phyloP scores from a whole-genome alignment of 2,888 invertebrate species.

The Cordylochernes scorpioides region DNA sequence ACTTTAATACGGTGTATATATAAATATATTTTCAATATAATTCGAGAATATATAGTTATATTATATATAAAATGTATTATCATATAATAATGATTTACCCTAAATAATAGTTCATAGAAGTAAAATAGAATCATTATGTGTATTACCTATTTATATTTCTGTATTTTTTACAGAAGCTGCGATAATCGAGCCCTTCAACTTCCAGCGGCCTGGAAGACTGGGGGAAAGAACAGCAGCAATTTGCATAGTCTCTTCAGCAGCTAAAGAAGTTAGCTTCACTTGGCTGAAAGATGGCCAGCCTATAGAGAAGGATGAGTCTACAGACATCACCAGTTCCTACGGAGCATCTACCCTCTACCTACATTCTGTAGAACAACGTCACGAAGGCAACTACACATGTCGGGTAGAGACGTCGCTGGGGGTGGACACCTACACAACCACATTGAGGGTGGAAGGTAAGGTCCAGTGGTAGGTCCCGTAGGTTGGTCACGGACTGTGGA shows the following conservation, averaged over 20 bases:
- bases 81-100: too few relatives aligned
- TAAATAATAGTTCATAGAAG: too few relatives aligned
- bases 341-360: neutral
- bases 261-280: neutral
- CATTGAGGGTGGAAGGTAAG: constrained; percentile 1
- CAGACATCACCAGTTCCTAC: neutral
- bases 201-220: neutral
- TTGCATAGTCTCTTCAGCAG: neutral
- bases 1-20: too few relatives aligned
- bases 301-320: neutral
- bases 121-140: too few relatives aligned
- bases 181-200: constrained; percentile 1
- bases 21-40: too few relatives aligned
- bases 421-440: neutral
- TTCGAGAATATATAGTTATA: too few relatives aligned
- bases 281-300: constrained; percentile 1
- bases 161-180: neutral
- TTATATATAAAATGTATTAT: too few relatives aligned
- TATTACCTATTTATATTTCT: too few relatives aligned
- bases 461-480: neutral
- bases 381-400: constrained; percentile 6
- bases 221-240: neutral
- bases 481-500: neutral
- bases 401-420: constrained; percentile 1
- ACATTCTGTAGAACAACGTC: neutral